Base-by-base conservation (phyloP, 2,113 vertebrate species). In the Perca flavescens region DNA sequence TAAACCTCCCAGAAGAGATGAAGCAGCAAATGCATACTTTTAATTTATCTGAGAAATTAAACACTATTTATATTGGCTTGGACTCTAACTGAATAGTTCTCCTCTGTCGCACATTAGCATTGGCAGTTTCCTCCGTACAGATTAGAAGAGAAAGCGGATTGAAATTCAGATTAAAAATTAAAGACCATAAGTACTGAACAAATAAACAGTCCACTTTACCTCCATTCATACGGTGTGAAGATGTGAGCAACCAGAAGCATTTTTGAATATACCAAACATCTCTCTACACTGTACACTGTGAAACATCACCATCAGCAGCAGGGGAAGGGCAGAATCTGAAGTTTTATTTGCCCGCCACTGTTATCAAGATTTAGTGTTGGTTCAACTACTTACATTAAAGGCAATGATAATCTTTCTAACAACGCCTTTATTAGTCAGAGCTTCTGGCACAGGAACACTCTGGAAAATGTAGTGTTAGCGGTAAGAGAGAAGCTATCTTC, bases 151-250 rank as follows among this genome's bases (percentile, higher is more conserved):
- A 73, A 67, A 68, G 63, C 79, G 89, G 88, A 92, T 92, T 90
- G 84, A 91, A 94, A 86, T 93, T 74, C 73, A 86, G 88, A 91
- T 94, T 75, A 87, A 89, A 93, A 86, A 91, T 94, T 36, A 90
- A 92, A 84, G 62, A 77, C 36, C 47, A 25, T 64, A 64, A 81
- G 56, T 64, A 79, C 80, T 71, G 16, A 82, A 58, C 76, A 83
- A 89, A 87, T 75, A 81, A 89, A 84, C 62, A 74, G 47, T 22
- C 71, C 13, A 47, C 58, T 84, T 90, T 85, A 74, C 40, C 78
- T 70, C 43, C 25, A 15, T 62, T 75, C 82, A 88, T 83, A 61
- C 66, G 75, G 28, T 58, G 68, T 56, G 17, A 76, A 46, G 54
- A 67, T 75, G 19, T 17, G 43, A 86, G 57, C 13, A 6, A 61